Percentiles rank a stretch among this genome's conserved stretches.
phyloP scores from a whole-genome alignment of 1,140 invertebrate genomes.

The Calliopsis andreniformis region DNA sequence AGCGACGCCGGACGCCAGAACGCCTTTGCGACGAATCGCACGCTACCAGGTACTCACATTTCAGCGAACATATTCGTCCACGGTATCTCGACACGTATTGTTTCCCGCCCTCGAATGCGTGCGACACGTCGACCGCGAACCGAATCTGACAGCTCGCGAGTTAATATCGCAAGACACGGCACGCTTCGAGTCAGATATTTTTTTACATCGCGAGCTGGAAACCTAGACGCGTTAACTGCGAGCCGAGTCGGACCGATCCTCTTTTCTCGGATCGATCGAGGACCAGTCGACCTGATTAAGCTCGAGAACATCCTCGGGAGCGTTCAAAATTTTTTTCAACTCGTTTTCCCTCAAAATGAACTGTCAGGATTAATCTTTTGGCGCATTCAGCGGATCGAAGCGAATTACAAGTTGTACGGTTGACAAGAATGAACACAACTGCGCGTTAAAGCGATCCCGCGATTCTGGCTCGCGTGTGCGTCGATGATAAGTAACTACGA shows the following conservation, averaged over 20 bases:
- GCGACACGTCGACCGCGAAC: neutral
- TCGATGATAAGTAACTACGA: conserved; percentile 28
- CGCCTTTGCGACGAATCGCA: conserved; percentile 68
- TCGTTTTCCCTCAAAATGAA: neutral
- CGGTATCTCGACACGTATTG: conserved; percentile 23
- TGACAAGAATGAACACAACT: neutral
- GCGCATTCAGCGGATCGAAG: neutral
- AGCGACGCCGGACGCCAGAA: conserved; percentile 75
- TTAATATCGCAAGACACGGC: neutral
- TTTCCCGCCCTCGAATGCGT: conserved; percentile 23
- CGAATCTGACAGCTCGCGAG: neutral
- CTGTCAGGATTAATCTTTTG: conserved; percentile 7
- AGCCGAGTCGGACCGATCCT: too few species aligned
- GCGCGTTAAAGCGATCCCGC: conserved; percentile 6
- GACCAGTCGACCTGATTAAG: neutral
- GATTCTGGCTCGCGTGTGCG: conserved; percentile 19
- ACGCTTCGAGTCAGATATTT: neutral
- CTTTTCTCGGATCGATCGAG: too few species aligned
- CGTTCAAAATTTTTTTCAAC: neutral
- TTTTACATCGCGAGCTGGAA: too few species aligned
- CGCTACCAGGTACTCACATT: conserved; percentile 64
- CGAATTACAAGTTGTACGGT: conserved; percentile 12
- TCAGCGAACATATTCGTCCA: conserved; percentile 7
- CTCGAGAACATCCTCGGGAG: neutral
- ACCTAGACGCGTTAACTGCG: too few species aligned